A percentile compares a stretch with the other conserved stretches of the same genome.
phyloP scores from a whole-genome alignment of 2,888 invertebrate species.

The Cistogaster globosa region DNA sequence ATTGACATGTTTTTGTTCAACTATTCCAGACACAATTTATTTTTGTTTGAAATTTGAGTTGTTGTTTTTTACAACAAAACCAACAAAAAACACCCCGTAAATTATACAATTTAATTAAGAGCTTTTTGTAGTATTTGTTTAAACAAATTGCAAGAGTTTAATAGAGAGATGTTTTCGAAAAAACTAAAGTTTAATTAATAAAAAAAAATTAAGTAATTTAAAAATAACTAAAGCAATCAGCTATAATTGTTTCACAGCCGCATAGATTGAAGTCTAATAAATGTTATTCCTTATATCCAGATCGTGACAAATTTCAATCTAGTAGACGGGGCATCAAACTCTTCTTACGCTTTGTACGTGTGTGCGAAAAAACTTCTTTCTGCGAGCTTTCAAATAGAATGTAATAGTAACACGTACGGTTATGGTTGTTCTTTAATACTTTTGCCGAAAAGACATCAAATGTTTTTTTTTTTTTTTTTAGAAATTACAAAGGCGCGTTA shows the following conservation, averaged over 20 bases:
- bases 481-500: too few species aligned
- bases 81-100: conserved; percentile 18
- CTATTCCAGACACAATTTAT: conserved; percentile 27
- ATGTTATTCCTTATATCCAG: too few species aligned
- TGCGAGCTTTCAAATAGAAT: too few species aligned
- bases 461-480: too few species aligned
- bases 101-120: conserved; percentile 52
- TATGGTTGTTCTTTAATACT: too few species aligned
- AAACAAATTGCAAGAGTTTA: conserved; percentile 13
- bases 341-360: too few species aligned
- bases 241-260: neutral
- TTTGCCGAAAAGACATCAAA: too few species aligned
- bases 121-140: neutral
- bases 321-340: too few species aligned
- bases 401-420: too few species aligned
- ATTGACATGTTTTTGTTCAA: neutral
- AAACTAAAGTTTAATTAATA: neutral
- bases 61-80: neutral
- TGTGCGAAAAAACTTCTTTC: too few species aligned
- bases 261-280: too few species aligned
- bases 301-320: too few species aligned
- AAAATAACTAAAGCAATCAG: neutral
- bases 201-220: neutral
- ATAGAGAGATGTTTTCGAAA: neutral
- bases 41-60: conserved; percentile 27